These are phyloP conservation scores for Ennomos fuscantarius DNA, from an alignment of 2,888 invertebrate genomes.

Conservation along the genomic window DNA sequence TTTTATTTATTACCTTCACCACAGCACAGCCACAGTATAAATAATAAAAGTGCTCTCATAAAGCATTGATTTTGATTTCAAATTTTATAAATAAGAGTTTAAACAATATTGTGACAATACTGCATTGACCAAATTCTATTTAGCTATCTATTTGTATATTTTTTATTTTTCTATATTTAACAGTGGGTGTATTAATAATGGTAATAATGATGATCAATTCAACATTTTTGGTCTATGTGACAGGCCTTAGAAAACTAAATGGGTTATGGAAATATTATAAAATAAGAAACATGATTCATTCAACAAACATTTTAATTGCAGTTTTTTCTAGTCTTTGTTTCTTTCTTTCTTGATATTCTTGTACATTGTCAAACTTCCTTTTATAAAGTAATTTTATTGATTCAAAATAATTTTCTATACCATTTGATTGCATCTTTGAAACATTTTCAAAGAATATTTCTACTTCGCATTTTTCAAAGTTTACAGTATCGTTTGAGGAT, in stretches of 20 bases:
- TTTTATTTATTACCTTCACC: slow-evolving; percentile 33
- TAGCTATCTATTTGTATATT: too few species aligned
- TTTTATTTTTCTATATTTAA: too few species aligned
- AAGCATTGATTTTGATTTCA: too few species aligned
- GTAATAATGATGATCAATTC: too few species aligned
- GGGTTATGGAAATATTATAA: slow-evolving; percentile 14
- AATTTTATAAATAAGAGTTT: too few species aligned
- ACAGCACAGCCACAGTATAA: too few species aligned
- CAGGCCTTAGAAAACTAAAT: neutral
- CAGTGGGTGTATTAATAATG: too few species aligned
- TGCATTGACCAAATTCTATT: too few species aligned
- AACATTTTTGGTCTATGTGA: too few species aligned
- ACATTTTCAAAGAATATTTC: slow-evolving; percentile 58
- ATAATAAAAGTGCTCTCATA: too few species aligned
- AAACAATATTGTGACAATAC: too few species aligned
- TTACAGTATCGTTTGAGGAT: slow-evolving; percentile 51
- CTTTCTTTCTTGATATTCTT: slow-evolving; percentile 91
- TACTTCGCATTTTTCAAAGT: slow-evolving; percentile 44
- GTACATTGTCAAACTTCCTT: slow-evolving; percentile 92
- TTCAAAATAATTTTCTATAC: slow-evolving; percentile 52
- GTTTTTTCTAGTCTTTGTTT: slow-evolving; percentile 87
- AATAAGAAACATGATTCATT: slow-evolving; percentile 6
- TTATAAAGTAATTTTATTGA: slow-evolving; percentile 88
- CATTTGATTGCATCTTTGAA: slow-evolving; percentile 26
- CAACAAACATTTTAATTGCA: slow-evolving; percentile 45